Conservation (phyloP, 2,888 invertebrate genomes). For the Himalopsyche anomala region DNA sequence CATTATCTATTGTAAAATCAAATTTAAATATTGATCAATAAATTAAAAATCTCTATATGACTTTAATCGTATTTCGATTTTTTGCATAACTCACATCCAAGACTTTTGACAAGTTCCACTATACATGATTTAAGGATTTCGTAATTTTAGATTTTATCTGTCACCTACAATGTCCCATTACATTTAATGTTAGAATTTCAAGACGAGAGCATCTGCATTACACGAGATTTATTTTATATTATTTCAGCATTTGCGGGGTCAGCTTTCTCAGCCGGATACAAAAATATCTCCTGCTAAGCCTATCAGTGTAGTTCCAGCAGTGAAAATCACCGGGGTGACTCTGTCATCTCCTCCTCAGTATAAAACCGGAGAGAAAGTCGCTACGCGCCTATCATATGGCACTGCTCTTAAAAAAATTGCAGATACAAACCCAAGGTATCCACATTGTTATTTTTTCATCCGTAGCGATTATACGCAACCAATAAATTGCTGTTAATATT, state of each 20-base stretch:
- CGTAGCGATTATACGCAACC: not conserved
- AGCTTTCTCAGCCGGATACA: conserved; percentile 83
- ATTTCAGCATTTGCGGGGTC: conserved; percentile 78
- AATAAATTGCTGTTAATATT: too few species aligned
- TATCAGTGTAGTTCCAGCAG: conserved; percentile 82
- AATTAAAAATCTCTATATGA: too few species aligned
- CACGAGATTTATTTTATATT: not conserved
- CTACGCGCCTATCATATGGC: conserved; percentile 96
- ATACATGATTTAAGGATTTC: too few species aligned
- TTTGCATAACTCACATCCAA: too few species aligned
- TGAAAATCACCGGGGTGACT: conserved; percentile 79
- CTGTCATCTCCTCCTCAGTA: conserved; percentile 91
- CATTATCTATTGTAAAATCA: too few species aligned
- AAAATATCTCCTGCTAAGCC: conserved; percentile 81
- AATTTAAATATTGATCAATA: too few species aligned
- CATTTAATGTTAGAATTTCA: too few species aligned
- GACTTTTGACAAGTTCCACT: too few species aligned
- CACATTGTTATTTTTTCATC: not conserved
- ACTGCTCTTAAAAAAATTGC: conserved; percentile 93
- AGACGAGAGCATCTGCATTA: too few species aligned
- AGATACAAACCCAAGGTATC: conserved; percentile 77
- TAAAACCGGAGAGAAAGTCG: conserved; percentile 85
- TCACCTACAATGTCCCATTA: too few species aligned
- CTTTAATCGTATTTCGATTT: too few species aligned
- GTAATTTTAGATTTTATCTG: too few species aligned